A percentile compares a stretch with the other conserved stretches of the same genome.
These are phyloP conservation scores for Anthophora plumipes DNA, from an alignment of 2,888 invertebrate species.

Conservation along the genomic window DNA sequence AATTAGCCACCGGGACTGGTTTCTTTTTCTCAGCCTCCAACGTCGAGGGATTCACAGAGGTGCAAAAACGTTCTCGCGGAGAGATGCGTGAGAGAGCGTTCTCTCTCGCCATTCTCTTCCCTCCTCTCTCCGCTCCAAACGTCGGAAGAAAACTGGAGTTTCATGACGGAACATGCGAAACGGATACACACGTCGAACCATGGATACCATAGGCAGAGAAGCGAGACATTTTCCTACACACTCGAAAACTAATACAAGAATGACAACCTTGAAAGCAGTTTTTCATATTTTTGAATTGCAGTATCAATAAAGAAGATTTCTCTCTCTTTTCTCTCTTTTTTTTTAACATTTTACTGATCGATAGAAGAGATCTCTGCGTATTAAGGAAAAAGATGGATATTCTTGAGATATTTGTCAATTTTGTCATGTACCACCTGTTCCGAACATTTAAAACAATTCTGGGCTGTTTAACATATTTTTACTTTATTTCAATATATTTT, in stretches of 20 bases:
- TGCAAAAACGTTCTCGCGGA: conserved; percentile 37
- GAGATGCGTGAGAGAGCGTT: conserved; percentile 28
- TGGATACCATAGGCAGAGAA: background rate
- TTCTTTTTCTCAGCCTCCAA: conserved; percentile 51
- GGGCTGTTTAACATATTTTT: too few species aligned
- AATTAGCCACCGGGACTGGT: conserved; percentile 71
- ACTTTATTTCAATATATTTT: too few species aligned
- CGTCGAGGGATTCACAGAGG: conserved; percentile 3
- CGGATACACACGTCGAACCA: conserved; percentile 7
- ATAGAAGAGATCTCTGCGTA: too few species aligned
- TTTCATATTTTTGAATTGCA: too few species aligned
- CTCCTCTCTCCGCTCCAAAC: background rate
- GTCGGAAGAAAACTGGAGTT: conserved; percentile 36
- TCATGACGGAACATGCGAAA: conserved; percentile 14
- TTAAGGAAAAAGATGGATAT: too few species aligned
- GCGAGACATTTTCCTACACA: background rate
- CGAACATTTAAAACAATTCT: too few species aligned
- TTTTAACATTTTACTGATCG: too few species aligned
- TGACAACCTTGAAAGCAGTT: background rate
- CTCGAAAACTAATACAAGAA: background rate
- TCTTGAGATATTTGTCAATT: too few species aligned
- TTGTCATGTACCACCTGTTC: too few species aligned
- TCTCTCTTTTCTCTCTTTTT: background rate
- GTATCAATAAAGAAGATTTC: too few species aligned
- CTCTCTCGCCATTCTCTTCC: background rate